Base-by-base conservation (phyloP, 1,140 invertebrate genomes). In the Eumeta japonica region DNA sequence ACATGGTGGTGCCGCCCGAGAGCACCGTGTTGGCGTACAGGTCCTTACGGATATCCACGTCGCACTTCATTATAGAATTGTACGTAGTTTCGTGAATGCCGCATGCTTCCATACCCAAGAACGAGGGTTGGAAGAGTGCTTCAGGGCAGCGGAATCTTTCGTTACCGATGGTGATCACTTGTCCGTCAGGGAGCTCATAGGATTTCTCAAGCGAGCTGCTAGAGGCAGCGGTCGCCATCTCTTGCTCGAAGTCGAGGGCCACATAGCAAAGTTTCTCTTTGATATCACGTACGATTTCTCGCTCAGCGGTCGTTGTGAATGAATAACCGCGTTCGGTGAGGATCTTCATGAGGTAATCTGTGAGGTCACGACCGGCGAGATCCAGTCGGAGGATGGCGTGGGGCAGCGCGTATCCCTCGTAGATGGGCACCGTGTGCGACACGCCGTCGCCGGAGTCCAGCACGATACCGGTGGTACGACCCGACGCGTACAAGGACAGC, bases 51-150 rank as follows among this genome's bases (percentile, higher is more conserved):
- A 94, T 94, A 75, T 94, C 90, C 39, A 92, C 88, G 64, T 89
- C 87, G 73, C 90, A 92, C 79, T 91, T 92, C 90, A 92, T 92
- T 80, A 94, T 94, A 35, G 88, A 91, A 75, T 93, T 92, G 84
- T 90, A 93, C 18, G 88, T 88, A 51, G 86, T 89, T 62, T 90
- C 88, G 58, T 89, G 87, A 58, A 90, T 89, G 46, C 88, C 87
- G 56, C 79, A 83, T 32, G 86, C 82, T 78, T 89, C 87, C 87
- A 90, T 89, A 55, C 89, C 89, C 74, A 92, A 68, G 83, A 92
- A 91, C 29, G 88, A 88, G 45, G 90, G 90, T 64, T 92, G 90
- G 86, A 94, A 94, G 54, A 94, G 79, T 45, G 91, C 89, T 75
- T 94, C 91, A 24, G 92, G 91, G 70, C 88, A 93, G 73, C 92